Evolutionary conservation across 2,888 invertebrate genomes (phyloP).

Genomic region (Linnaemya vulpina): DNA sequence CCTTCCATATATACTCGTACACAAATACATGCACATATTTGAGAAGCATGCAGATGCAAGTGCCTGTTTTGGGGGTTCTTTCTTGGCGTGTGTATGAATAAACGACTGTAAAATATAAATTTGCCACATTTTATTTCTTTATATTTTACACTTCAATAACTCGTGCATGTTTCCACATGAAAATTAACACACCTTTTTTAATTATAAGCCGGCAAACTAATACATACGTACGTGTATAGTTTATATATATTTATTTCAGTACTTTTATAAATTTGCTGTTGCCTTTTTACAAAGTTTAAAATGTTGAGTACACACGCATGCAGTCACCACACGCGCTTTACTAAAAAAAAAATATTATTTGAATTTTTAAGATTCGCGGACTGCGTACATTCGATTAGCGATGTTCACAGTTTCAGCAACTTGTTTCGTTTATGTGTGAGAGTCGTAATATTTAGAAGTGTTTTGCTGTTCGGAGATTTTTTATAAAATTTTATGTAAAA

Average conservation of each 20-base stretch:
- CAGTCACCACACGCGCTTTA: neutral
- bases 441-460: too few species aligned
- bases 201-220: constrained; percentile 52
- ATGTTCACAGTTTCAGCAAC: too few species aligned
- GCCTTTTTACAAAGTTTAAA: constrained; percentile 4
- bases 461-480: too few species aligned
- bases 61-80: neutral
- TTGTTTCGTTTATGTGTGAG: too few species aligned
- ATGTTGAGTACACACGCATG: constrained; percentile 6
- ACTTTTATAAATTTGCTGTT: constrained; percentile 1
- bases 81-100: neutral
- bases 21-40: too few species aligned
- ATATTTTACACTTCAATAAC: constrained; percentile 14
- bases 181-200: constrained; percentile 62
- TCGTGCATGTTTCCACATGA: constrained; percentile 22
- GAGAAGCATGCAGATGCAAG: neutral
- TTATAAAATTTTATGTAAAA: too few species aligned
- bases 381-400: too few species aligned
- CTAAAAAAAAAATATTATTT: too few species aligned
- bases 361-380: too few species aligned
- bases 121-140: constrained; percentile 10
- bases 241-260: constrained; percentile 14
- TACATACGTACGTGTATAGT: neutral
- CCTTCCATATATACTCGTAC: too few species aligned
- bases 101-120: constrained; percentile 16